Evolutionary conservation across 1,140 invertebrate genomes (phyloP), one percentile per base, ranked within the genome.

Genomic region (Vanessa tameamea): DNA sequence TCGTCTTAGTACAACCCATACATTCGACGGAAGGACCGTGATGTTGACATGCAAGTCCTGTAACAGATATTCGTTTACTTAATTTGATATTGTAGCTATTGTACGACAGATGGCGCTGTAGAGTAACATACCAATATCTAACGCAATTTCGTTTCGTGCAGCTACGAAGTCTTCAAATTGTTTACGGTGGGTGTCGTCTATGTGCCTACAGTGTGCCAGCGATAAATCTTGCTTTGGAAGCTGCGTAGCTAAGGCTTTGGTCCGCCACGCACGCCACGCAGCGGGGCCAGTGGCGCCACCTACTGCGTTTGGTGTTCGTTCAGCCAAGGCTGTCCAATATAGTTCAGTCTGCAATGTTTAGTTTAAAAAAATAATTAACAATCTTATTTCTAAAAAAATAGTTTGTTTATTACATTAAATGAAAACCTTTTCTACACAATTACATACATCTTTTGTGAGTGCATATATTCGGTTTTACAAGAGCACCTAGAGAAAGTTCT

Each of bases 161-260:
- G 96, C 95, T 75, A 98, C 96, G 91, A 99, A 99, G 89, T 98
- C 97, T 87, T 97, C 95, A 85, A 96, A 98, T 77, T 95, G 96
- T 59, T 95, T 94, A 82, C 95, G 94, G 87, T 97, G 95, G 82
- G 95, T 93, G 11, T 95, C 91, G 78, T 97, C 96, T 69, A 99
- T 94, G 87, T 98, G 97, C 83, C 96, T 96, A 87, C 98, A 98
- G 85, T 98, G 98, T 65, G 96, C 95, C 77, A 97, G 92, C 15
- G 97, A 97, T 51, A 99, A 94, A 89, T 99, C 99, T 93, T 99
- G 98, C 90, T 97, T 98, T 15, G 98, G 98, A 80, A 99, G 94
- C 92, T 99, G 98, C 65, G 95, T 94, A 68, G 98, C 96, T 75
- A 99, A 93, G 7, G 91, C 87, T 47, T 86, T 77, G 20, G 87